Percentiles rank a stretch among this genome's conserved stretches.
Conservation (phyloP, 2,797 vertebrate species). For the Pipistrellus kuhlii region DNA sequence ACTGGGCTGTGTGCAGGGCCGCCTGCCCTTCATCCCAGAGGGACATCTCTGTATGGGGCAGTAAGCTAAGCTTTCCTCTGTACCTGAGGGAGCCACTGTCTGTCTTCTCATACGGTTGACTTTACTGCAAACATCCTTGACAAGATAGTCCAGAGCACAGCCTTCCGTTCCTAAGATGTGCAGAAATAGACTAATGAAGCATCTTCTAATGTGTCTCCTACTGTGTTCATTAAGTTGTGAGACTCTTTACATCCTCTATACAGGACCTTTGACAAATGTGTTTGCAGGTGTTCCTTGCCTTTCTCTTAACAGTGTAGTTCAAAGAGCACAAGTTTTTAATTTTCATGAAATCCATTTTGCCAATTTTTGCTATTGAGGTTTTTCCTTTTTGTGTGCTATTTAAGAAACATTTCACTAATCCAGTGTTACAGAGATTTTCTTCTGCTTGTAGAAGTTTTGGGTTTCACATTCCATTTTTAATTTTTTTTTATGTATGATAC, state of each 20-base stretch:
- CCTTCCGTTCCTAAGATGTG: background rate
- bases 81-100: background rate
- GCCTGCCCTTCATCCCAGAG: background rate
- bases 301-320: background rate
- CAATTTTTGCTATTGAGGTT: background rate
- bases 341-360: slow-evolving; percentile 11
- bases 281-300: slow-evolving; percentile 9
- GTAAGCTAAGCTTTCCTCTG: background rate
- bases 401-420: background rate
- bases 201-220: background rate
- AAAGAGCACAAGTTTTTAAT: background rate
- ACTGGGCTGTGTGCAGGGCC: background rate
- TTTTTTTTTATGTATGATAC: slow-evolving; percentile 14
- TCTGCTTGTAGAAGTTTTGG: slow-evolving; percentile 7
- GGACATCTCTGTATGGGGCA: background rate
- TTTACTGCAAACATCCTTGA: background rate
- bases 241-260: background rate
- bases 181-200: background rate
- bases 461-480: slow-evolving; percentile 49
- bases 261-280: background rate
- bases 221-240: background rate
- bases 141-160: background rate
- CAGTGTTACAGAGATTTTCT: background rate
- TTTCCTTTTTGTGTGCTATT: background rate
- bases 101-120: background rate